Conservation (phyloP, 2,113 vertebrate genomes). For the Plecotus auritus region DNA sequence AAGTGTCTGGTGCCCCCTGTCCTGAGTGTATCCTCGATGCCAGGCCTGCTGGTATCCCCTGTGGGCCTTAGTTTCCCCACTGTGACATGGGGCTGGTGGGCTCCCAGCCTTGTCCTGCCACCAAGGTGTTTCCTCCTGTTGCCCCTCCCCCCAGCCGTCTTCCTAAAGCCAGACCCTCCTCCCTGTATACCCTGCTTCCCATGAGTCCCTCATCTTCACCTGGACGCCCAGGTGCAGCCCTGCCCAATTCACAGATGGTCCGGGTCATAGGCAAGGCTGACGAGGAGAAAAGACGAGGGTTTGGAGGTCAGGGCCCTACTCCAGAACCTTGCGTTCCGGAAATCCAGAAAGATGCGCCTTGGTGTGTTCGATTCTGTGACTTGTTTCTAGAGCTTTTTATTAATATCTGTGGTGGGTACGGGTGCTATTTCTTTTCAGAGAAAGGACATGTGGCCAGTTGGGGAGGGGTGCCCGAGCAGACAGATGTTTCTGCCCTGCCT, state of each 20-base stretch:
- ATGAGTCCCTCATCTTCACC: background rate
- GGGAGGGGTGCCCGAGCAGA: background rate
- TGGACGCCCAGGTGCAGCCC: background rate
- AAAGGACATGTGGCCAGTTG: background rate
- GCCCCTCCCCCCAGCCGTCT: background rate
- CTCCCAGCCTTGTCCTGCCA: background rate
- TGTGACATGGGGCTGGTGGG: background rate
- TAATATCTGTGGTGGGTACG: slow-evolving; percentile 25
- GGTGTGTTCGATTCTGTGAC: background rate
- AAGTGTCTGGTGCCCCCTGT: background rate
- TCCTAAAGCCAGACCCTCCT: background rate
- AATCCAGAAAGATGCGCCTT: background rate
- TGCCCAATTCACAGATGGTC: background rate
- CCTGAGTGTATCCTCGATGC: fast-evolving
- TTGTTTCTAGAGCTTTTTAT: slow-evolving; percentile 27
- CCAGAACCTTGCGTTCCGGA: fast-evolving
- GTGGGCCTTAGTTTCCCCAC: background rate
- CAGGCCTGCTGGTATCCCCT: background rate
- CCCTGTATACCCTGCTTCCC: no score
- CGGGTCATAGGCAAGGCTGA: background rate
- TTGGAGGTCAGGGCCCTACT: fast-evolving
- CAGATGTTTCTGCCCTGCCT: slow-evolving; percentile 63
- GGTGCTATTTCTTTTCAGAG: background rate
- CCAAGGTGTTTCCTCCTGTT: fast-evolving
- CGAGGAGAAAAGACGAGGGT: fast-evolving